Evolutionary conservation across 2,797 vertebrate genomes (phyloP).

Genomic region (Pipistrellus pipistrellus): DNA sequence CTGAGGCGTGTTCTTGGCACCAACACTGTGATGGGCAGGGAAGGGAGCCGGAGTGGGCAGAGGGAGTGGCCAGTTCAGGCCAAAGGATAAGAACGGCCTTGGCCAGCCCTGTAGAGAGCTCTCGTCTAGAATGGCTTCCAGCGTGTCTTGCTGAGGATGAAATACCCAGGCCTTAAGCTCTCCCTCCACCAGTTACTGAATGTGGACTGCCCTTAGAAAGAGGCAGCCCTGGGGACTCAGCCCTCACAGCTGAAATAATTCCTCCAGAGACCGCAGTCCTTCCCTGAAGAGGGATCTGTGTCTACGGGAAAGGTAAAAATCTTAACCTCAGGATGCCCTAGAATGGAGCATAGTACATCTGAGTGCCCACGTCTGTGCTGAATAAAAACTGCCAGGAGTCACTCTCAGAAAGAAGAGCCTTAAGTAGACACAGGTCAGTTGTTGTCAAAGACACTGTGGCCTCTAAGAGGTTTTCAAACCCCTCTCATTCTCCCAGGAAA

Average conservation of each 20-base stretch:
- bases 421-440: neutral
- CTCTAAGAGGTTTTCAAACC: neutral
- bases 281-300: neutral
- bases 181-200: neutral
- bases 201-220: neutral
- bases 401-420: neutral
- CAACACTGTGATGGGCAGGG: accelerated
- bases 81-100: neutral
- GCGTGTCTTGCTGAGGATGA: neutral
- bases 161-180: too few species aligned
- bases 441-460: neutral
- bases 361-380: neutral
- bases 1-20: neutral
- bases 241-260: neutral
- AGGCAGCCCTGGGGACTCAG: too few species aligned
- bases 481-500: neutral
- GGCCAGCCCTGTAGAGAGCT: neutral
- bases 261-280: neutral
- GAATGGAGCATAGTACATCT: neutral
- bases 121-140: neutral
- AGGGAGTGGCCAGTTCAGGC: neutral
- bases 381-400: neutral
- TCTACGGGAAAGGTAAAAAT: neutral
- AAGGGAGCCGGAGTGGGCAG: neutral
- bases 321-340: neutral